Evolutionary conservation across 2,888 invertebrate genomes (phyloP).

Genomic region (Eristalis tenax): DNA sequence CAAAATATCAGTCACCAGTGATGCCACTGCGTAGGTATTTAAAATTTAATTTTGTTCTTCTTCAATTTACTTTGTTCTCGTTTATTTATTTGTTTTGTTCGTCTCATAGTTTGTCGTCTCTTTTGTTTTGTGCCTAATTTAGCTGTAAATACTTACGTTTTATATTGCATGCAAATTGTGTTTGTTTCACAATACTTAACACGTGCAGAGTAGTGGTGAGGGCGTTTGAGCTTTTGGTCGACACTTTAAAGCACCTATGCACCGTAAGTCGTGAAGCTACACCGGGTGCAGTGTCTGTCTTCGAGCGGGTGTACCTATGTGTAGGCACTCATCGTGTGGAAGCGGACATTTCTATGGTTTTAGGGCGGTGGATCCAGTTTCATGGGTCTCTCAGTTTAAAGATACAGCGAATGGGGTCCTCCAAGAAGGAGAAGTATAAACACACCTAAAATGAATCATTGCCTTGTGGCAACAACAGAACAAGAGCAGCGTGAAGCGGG

Average conservation of each 20-base stretch:
- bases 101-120: constrained; percentile 8
- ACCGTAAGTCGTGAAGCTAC: not conserved
- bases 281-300: not conserved
- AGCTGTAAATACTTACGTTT: not conserved
- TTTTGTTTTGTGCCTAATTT: not conserved
- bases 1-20: constrained; percentile 17
- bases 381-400: too few species aligned
- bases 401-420: too few species aligned
- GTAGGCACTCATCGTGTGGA: not conserved
- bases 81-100: not conserved
- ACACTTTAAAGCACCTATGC: not conserved
- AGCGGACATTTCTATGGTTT: not conserved
- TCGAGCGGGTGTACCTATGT: not conserved
- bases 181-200: not conserved
- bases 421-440: too few species aligned
- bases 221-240: not conserved
- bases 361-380: too few species aligned
- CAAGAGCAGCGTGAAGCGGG: too few species aligned
- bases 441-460: too few species aligned
- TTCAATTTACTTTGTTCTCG: not conserved
- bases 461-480: too few species aligned
- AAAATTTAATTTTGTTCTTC: not conserved
- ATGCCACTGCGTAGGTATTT: constrained; percentile 43
- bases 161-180: not conserved
- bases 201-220: not conserved